Evolutionary conservation across 37 sponge, comb jelly and placozoan species (phyloP).

Genomic region (Chondrosia reniformis): DNA sequence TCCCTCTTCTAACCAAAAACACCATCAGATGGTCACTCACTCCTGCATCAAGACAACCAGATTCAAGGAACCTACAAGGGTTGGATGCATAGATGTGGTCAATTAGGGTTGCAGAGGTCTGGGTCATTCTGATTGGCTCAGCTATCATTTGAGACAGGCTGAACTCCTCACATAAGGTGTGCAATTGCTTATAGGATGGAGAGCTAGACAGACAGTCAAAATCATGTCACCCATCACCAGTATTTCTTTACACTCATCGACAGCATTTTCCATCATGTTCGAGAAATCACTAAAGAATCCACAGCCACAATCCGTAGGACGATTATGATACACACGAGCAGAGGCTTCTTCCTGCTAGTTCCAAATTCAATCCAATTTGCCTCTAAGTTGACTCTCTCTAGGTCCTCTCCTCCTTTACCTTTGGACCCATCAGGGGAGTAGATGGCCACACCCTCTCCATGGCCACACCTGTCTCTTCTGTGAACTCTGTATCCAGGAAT

Average conservation of each 20-base stretch:
- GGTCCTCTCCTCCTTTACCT: neutral
- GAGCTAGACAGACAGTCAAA: neutral
- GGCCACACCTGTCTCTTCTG: too few species aligned
- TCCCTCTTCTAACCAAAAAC: neutral
- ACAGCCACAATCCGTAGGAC: neutral
- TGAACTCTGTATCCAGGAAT: too few species aligned
- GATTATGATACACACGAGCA: neutral
- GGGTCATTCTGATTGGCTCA: neutral
- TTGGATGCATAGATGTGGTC: neutral
- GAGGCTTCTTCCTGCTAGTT: neutral
- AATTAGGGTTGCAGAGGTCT: neutral
- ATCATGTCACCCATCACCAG: neutral
- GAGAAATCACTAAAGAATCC: neutral
- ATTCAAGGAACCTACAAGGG: neutral
- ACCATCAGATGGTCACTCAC: neutral
- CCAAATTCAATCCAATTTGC: neutral
- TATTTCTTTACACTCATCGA: neutral
- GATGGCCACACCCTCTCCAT: too few species aligned
- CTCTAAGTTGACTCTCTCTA: neutral
- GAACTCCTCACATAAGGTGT: neutral
- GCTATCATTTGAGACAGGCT: neutral
- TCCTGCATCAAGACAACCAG: neutral
- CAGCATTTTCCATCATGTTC: neutral
- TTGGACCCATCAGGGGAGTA: too few species aligned
- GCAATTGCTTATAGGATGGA: neutral